Evolutionary conservation across 2,888 invertebrate genomes (phyloP).

Genomic region (Tinea trinotella): DNA sequence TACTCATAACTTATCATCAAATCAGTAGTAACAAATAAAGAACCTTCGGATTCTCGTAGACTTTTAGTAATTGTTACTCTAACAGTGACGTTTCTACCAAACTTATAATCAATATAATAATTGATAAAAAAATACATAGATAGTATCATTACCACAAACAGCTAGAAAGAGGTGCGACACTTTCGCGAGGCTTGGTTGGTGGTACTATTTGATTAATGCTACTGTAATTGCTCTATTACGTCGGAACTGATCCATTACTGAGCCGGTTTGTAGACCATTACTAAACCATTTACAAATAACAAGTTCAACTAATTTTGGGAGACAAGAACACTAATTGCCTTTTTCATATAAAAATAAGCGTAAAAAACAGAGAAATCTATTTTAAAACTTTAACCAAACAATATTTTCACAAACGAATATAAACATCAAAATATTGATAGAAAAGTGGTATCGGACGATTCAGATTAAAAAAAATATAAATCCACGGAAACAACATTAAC

Average conservation of each 20-base stretch:
- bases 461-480: constrained; percentile 22
- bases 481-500: constrained; percentile 31
- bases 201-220: constrained; percentile 22
- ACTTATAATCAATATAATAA: too few relatives aligned
- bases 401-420: too few relatives aligned
- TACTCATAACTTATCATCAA: too few relatives aligned
- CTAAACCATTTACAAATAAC: background rate
- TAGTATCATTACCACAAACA: background rate
- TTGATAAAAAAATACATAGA: too few relatives aligned
- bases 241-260: constrained; percentile 18
- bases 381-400: too few relatives aligned
- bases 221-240: constrained; percentile 25
- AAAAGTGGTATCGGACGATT: constrained; percentile 20
- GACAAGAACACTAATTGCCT: constrained; percentile 19
- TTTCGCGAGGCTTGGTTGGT: constrained; percentile 18
- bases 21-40: too few relatives aligned
- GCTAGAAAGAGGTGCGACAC: constrained; percentile 18
- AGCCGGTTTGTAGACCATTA: constrained; percentile 13
- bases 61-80: too few relatives aligned
- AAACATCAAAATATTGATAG: too few relatives aligned
- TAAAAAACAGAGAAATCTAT: too few relatives aligned
- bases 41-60: too few relatives aligned
- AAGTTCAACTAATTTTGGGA: constrained; percentile 9
- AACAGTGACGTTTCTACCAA: too few relatives aligned
- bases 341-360: too few relatives aligned